Base-by-base conservation (phyloP, 2,888 invertebrate genomes). In the Spodoptera exigua region DNA sequence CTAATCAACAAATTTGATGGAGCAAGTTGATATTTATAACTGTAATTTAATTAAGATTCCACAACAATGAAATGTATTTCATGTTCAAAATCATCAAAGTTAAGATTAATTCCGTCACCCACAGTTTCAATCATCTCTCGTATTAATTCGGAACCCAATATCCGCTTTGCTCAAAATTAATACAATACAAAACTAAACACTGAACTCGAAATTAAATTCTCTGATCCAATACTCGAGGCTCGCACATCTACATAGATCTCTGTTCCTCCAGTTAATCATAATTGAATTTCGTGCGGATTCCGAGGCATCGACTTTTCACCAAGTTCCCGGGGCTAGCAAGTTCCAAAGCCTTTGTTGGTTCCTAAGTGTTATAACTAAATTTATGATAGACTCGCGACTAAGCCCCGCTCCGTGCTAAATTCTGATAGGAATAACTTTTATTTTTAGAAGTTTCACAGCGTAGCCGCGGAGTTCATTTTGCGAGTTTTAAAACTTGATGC, bases 361-460 rank as follows among this genome's bases (percentile, higher is more conserved):
- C 40, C n/a, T 21, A 43, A 59, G 53, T 60, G 53, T 45, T 55
- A 41, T 65, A 73, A 69, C 65, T 40, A 51, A 61, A 64, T 69
- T 69, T 62, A 55, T 51, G 47, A 51, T 53, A 35, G 48, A 60
- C 57, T 56, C 3, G 14, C n/a, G 21, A 49, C 43, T 17, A 11
- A 59, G 41, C 17, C 10, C 2, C 21, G 45, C 45, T 46, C 37
- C 14, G 37, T 14, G n/a, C 36, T 48, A 32, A 9, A 44, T 43
- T 52, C 43, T 53, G n/a, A 47, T 44, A 46, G 4, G 14, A 52
- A 32, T 12, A 7, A 39, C 27, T 52, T 57, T 55, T 53, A 46
- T 44, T 40, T 46, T 21, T n/a, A 46, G 35, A 13, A 14, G 35
- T 49, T 53, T 11, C 2, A 43, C 3, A n/a, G 27, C 3, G 4